phyloP scores from a whole-genome alignment of 2,797 vertebrate genomes.

The Schizopygopsis pylzovi region DNA sequence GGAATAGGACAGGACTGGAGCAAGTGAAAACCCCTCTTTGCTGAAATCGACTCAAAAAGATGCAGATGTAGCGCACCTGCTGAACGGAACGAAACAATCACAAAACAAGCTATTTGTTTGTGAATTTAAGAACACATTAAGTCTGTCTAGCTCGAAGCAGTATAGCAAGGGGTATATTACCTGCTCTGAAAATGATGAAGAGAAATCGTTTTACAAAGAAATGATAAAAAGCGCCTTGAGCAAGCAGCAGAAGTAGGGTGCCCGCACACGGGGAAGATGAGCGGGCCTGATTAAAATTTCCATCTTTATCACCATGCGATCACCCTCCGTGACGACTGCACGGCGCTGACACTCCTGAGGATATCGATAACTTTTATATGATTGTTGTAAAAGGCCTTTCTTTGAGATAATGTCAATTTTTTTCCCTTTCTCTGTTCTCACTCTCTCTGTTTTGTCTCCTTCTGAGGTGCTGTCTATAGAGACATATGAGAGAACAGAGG shows the following conservation, averaged over 20 bases:
- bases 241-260: slow-evolving; percentile 58
- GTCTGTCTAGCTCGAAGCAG: slow-evolving; percentile 65
- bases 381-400: slow-evolving; percentile 68
- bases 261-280: slow-evolving; percentile 56
- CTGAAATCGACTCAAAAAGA: slow-evolving; percentile 33
- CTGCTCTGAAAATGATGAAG: slow-evolving; percentile 60
- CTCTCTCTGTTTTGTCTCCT: slow-evolving; percentile 64
- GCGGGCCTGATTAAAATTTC: slow-evolving; percentile 64
- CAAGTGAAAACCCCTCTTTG: slow-evolving; percentile 3
- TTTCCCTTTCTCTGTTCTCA: neutral
- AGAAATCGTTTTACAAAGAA: slow-evolving; percentile 67
- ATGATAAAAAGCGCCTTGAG: slow-evolving; percentile 66
- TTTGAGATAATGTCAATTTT: slow-evolving; percentile 64
- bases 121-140: slow-evolving; percentile 68
- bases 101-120: slow-evolving; percentile 70
- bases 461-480: slow-evolving; percentile 76
- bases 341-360: slow-evolving; percentile 47
- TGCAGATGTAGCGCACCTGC: slow-evolving; percentile 58
- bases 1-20: neutral
- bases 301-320: slow-evolving; percentile 59
- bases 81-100: slow-evolving; percentile 55
- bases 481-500: slow-evolving; percentile 80
- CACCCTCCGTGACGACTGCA: slow-evolving; percentile 35
- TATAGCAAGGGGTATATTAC: slow-evolving; percentile 63
- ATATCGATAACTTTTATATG: slow-evolving; percentile 55